Conservation (phyloP, 2,888 invertebrate species). For the Oligia fasciuncula region DNA sequence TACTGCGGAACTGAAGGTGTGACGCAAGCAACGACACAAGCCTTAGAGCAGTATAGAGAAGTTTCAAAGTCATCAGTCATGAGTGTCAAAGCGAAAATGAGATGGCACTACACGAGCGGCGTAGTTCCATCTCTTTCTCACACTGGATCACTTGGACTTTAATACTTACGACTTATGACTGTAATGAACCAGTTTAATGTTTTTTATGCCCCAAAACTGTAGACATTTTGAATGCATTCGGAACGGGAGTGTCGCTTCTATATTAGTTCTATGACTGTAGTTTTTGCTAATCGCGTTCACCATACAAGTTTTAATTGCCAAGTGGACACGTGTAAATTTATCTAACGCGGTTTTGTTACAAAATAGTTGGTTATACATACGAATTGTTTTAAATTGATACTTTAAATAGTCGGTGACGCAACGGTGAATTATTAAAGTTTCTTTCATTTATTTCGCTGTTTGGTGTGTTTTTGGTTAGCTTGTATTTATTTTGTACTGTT, state of each 20-base stretch:
- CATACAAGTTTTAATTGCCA: slow-evolving; percentile 83
- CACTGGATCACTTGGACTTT: background rate
- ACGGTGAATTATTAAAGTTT: slow-evolving; percentile 27
- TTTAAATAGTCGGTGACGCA: slow-evolving; percentile 38
- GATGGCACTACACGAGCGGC: background rate
- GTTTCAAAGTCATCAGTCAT: background rate
- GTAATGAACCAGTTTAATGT: background rate
- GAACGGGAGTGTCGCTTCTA: slow-evolving; percentile 3
- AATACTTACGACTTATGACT: background rate
- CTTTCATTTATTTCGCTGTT: slow-evolving; percentile 20
- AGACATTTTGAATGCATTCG: background rate
- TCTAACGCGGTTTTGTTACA: slow-evolving; percentile 65
- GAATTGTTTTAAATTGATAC: slow-evolving; percentile 58
- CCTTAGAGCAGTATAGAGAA: background rate
- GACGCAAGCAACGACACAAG: background rate
- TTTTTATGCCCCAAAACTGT: no score
- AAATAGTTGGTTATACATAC: slow-evolving; percentile 42
- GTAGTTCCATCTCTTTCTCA: background rate
- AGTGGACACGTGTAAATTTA: slow-evolving; percentile 70
- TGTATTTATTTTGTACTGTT: background rate
- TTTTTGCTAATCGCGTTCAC: slow-evolving; percentile 83
- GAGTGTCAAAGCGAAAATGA: background rate
- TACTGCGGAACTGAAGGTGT: background rate
- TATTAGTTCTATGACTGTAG: slow-evolving; percentile 63
- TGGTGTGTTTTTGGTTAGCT: background rate